A percentile compares a stretch with the other conserved stretches of the same genome.
phyloP scores from a whole-genome alignment of 2,113 vertebrate species.

The Cisticola juncidis region DNA sequence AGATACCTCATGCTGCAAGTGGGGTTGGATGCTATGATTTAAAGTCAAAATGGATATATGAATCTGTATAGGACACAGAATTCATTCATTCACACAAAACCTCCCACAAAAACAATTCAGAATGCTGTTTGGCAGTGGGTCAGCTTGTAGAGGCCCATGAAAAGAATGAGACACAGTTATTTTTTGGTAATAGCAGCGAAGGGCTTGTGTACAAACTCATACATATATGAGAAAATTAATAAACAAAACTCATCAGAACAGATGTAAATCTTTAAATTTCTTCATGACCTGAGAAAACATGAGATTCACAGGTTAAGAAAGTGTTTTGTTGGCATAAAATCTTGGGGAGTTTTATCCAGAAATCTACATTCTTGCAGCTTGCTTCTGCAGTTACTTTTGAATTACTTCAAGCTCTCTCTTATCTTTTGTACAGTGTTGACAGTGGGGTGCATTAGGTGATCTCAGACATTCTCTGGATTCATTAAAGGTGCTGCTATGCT shows the following conservation, averaged over 20 bases:
- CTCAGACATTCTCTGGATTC: neutral
- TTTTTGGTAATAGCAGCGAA: neutral
- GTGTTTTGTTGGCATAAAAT: neutral
- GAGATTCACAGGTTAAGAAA: neutral
- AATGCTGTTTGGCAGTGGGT: neutral
- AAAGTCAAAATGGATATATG: neutral
- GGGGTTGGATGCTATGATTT: neutral
- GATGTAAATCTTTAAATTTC: neutral
- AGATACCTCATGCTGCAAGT: neutral
- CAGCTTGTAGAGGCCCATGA: neutral
- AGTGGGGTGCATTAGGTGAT: neutral
- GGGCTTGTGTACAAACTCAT: neutral
- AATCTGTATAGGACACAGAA: neutral
- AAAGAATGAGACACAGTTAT: neutral
- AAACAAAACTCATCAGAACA: neutral
- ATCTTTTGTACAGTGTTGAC: neutral
- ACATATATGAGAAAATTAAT: neutral
- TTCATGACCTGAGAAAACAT: neutral
- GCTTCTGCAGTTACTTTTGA: neutral
- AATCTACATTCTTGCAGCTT: neutral
- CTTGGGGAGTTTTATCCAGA: neutral
- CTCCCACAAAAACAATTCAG: neutral
- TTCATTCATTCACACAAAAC: neutral
- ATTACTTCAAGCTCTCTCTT: neutral
- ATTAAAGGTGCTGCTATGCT: neutral